phyloP scores from a whole-genome alignment of 2,888 invertebrate species.

The Schizaphis graminum region DNA sequence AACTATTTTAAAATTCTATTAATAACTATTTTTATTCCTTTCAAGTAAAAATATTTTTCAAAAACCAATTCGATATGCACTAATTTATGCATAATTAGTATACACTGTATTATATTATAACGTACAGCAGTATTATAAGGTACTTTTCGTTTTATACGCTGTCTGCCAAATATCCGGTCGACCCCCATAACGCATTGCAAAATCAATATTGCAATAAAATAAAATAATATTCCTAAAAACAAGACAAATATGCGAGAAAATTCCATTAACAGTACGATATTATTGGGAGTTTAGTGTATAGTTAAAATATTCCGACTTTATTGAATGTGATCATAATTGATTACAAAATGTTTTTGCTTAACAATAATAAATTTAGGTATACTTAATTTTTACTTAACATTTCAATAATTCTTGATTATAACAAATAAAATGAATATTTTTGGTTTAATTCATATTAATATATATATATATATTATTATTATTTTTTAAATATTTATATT shows the following conservation, averaged over 20 bases:
- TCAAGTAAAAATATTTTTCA: background rate
- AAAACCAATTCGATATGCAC: background rate
- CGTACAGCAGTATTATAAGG: background rate
- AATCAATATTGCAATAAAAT: conserved; percentile 57
- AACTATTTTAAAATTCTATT: background rate
- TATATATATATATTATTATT: no score
- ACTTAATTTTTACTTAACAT: background rate
- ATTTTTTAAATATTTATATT: no score
- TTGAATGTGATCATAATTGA: background rate
- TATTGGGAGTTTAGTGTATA: background rate
- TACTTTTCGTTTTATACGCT: conserved; percentile 8
- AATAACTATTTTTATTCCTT: background rate
- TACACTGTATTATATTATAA: background rate
- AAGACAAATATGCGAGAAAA: background rate
- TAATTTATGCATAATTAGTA: background rate
- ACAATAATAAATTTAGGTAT: background rate
- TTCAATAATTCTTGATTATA: background rate
- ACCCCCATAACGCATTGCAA: conserved; percentile 9
- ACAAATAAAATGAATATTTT: background rate
- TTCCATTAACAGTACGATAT: background rate
- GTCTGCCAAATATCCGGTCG: conserved; percentile 59
- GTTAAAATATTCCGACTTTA: background rate
- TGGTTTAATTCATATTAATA: background rate
- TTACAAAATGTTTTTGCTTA: background rate
- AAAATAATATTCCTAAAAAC: conserved; percentile 33